Conservation (phyloP, 1,140 invertebrate genomes). For the Neodiprion lecontei region DNA sequence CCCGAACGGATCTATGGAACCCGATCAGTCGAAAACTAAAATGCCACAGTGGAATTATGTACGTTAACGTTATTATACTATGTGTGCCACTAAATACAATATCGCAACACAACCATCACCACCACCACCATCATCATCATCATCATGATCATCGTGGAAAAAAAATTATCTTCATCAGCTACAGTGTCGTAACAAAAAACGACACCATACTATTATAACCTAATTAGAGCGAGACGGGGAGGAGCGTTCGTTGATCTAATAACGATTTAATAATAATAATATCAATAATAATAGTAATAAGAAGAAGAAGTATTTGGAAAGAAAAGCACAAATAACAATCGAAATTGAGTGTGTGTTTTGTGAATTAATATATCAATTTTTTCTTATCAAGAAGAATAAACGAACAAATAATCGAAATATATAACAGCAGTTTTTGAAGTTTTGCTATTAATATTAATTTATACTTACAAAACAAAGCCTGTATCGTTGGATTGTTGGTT, state of each 20-base stretch:
- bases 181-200: neutral
- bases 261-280: neutral
- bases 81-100: neutral
- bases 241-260: neutral
- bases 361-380: neutral
- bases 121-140: neutral
- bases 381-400: neutral
- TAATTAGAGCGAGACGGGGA: neutral
- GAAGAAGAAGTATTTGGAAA: neutral
- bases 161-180: too few relatives aligned
- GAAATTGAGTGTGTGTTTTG: neutral
- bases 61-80: neutral
- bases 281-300: neutral
- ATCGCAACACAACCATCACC: neutral
- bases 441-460: neutral
- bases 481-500: neutral
- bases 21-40: slow-evolving; percentile 14
- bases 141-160: neutral
- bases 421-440: too few relatives aligned
- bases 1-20: neutral
- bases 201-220: neutral
- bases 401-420: too few relatives aligned
- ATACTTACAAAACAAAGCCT: neutral
- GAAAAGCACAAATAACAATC: too few relatives aligned
- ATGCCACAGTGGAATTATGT: slow-evolving; percentile 25